phyloP scores from a whole-genome alignment of 2,888 invertebrate species.

The Eristalinus aeneus region DNA sequence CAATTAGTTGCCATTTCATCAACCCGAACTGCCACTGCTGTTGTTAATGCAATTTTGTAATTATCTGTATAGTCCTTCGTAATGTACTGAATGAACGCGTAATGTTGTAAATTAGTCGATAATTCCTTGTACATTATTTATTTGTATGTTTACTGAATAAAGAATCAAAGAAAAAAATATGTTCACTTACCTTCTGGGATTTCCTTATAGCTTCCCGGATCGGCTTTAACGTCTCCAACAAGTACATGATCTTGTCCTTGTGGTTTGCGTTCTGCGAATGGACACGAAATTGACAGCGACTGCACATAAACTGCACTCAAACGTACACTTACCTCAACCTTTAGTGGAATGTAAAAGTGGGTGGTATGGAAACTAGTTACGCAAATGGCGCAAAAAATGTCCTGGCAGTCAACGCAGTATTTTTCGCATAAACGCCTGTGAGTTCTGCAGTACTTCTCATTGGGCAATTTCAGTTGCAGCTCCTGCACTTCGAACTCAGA shows the following conservation, averaged over 20 bases:
- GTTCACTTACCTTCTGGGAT: constrained; percentile 74
- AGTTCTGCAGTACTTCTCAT: constrained; percentile 65
- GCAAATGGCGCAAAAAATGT: constrained; percentile 73
- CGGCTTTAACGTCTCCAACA: constrained; percentile 73
- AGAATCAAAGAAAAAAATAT: constrained; percentile 1
- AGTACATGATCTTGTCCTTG: constrained; percentile 69
- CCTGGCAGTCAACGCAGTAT: constrained; percentile 74
- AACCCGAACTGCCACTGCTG: constrained; percentile 30
- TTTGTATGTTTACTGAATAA: constrained; percentile 46
- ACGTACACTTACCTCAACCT: constrained; percentile 72
- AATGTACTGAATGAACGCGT: constrained; percentile 21
- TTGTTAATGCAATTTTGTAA: constrained; percentile 29
- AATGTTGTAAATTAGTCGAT: constrained; percentile 40
- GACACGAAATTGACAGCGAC: constrained; percentile 2
- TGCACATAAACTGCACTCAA: neutral
- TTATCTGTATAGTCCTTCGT: constrained; percentile 18
- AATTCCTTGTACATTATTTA: constrained; percentile 60
- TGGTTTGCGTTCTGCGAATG: constrained; percentile 72
- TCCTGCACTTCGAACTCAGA: constrained; percentile 50
- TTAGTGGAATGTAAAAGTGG: constrained; percentile 70
- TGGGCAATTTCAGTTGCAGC: constrained; percentile 66
- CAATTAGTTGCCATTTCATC: constrained; percentile 48
- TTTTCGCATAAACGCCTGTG: constrained; percentile 70
- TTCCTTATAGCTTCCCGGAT: constrained; percentile 73
- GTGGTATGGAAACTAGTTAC: constrained; percentile 65